phyloP scores from a whole-genome alignment of 1,140 invertebrate species.

The Musca vetustissima region DNA sequence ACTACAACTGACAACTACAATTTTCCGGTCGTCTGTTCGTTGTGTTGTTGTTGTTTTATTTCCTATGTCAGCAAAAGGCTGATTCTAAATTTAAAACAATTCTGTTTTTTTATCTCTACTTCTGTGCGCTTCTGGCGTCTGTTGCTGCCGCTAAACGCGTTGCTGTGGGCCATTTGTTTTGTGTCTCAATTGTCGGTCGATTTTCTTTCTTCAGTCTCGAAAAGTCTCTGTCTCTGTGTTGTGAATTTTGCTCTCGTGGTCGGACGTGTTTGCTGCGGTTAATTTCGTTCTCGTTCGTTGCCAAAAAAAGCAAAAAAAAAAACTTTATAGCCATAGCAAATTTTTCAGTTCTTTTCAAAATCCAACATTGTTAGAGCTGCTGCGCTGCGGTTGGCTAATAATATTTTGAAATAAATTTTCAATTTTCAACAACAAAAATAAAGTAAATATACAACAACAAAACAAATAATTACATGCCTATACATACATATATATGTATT shows the following conservation, averaged over 20 bases:
- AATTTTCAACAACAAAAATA: background rate
- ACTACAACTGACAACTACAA: slow-evolving; percentile 10
- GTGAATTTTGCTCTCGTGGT: slow-evolving; percentile 26
- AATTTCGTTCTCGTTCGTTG: slow-evolving; percentile 10
- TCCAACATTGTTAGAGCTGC: slow-evolving; percentile 20
- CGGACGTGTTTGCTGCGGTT: slow-evolving; percentile 21
- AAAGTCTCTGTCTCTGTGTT: slow-evolving; percentile 27
- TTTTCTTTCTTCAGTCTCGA: too few relatives aligned
- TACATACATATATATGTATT: too few relatives aligned
- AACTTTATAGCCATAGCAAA: too few relatives aligned
- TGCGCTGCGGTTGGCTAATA: slow-evolving; percentile 27
- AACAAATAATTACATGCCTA: too few relatives aligned
- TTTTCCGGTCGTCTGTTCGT: background rate
- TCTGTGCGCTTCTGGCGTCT: too few relatives aligned
- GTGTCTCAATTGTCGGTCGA: too few relatives aligned
- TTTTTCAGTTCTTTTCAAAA: slow-evolving; percentile 1
- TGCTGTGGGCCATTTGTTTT: too few relatives aligned
- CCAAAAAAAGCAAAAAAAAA: slow-evolving; percentile 3
- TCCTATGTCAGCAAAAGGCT: slow-evolving; percentile 13
- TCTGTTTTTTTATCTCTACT: too few relatives aligned
- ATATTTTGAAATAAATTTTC: slow-evolving; percentile 15
- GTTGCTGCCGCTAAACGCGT: background rate
- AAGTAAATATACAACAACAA: slow-evolving; percentile 14
- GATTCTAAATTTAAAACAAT: slow-evolving; percentile 22
- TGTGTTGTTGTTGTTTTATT: background rate